Evolutionary conservation across 2,888 invertebrate genomes (phyloP).

Genomic region (Dasypolia templi): DNA sequence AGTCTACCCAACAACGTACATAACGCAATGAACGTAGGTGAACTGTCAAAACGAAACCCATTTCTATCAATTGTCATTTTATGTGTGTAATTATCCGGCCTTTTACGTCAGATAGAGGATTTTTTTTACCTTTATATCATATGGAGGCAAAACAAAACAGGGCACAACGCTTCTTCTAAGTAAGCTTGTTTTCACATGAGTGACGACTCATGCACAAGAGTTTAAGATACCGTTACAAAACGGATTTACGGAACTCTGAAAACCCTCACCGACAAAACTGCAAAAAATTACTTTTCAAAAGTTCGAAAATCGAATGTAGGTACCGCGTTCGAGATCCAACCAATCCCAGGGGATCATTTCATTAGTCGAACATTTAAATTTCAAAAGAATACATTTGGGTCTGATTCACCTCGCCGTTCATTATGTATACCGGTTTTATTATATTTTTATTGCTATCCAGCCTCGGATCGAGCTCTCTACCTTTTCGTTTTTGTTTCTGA

Average conservation of each 20-base stretch:
- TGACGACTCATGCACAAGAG: too few relatives aligned
- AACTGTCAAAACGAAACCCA: not conserved
- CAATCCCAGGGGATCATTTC: conserved; percentile 77
- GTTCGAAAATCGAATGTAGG: conserved; percentile 56
- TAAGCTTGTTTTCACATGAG: not conserved
- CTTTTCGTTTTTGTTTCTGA: conserved; percentile 43
- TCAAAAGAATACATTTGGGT: conserved; percentile 85
- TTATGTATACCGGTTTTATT: conserved; percentile 68
- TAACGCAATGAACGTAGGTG: not conserved
- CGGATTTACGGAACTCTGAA: conserved; percentile 4
- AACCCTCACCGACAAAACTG: conserved; percentile 38
- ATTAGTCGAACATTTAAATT: conserved; percentile 84
- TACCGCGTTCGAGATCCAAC: conserved; percentile 50
- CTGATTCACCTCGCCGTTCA: conserved; percentile 71
- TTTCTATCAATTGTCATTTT: not conserved
- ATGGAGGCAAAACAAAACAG: not conserved
- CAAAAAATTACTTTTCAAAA: conserved; percentile 58
- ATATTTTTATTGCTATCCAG: conserved; percentile 65
- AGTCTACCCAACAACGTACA: not conserved
- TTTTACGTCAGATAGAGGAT: not conserved
- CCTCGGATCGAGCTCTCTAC: conserved; percentile 36
- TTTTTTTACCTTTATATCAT: too few relatives aligned
- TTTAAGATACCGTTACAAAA: not conserved
- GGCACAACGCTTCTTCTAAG: not conserved
- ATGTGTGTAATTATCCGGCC: not conserved